These are phyloP conservation scores for Caenorhabditis inopinata DNA, from an alignment of 1,140 invertebrate genomes.

Conservation along the genomic window DNA sequence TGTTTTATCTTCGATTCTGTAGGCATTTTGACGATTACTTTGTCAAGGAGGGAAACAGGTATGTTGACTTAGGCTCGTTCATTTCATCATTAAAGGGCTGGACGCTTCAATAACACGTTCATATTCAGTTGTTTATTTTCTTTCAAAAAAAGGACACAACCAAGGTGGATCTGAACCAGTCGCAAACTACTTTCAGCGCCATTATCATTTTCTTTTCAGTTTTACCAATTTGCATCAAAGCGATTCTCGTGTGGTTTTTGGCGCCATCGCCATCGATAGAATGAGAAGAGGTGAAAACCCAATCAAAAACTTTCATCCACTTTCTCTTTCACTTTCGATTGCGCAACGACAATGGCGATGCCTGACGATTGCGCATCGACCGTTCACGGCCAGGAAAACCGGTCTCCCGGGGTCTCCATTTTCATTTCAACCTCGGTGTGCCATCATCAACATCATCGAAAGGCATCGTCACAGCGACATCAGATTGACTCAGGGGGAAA, in stretches of 20 bases:
- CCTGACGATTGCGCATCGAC: conserved; percentile 27
- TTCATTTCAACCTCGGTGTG: conserved; percentile 8
- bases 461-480: not conserved
- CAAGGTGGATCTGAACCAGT: not conserved
- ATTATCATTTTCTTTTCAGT: not conserved
- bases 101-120: too few relatives aligned
- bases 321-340: conserved; percentile 33
- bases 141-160: not conserved
- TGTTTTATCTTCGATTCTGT: not conserved
- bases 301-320: conserved; percentile 30
- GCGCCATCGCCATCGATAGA: conserved; percentile 3
- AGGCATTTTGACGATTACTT: not conserved
- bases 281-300: not conserved
- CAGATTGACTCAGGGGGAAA: not conserved
- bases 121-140: not conserved
- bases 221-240: not conserved
- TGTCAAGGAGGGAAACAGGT: not conserved
- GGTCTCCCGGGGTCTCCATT: conserved; percentile 1
- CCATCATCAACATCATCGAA: conserved; percentile 5
- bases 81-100: too few relatives aligned
- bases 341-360: conserved; percentile 5
- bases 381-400: conserved; percentile 32
- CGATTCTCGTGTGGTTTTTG: not conserved
- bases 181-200: not conserved
- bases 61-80: not conserved